phyloP scores from a whole-genome alignment of 2,113 vertebrate species.

The Parotia lawesii region DNA sequence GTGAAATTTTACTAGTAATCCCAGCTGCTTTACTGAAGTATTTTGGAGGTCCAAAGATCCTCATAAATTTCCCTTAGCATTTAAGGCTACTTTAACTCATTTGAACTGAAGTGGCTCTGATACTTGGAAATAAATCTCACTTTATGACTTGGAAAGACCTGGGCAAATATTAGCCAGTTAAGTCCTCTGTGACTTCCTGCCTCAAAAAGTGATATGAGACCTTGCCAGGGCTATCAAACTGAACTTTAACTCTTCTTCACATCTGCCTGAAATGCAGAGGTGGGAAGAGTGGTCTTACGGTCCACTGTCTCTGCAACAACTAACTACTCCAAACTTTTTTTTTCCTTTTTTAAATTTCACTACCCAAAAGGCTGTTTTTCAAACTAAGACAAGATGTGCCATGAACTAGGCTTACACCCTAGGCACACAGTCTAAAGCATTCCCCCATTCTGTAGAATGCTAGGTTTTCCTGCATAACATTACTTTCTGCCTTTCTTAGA shows the following conservation, averaged over 20 bases:
- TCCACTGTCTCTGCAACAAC: neutral
- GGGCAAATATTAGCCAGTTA: neutral
- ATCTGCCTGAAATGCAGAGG: neutral
- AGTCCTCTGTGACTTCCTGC: neutral
- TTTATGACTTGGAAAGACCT: neutral
- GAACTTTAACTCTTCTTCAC: neutral
- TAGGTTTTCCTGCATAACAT: fast-evolving
- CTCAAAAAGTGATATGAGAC: neutral
- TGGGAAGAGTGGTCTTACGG: neutral
- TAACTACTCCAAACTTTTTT: neutral
- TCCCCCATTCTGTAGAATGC: neutral
- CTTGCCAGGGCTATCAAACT: neutral
- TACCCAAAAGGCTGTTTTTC: neutral
- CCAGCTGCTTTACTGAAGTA: neutral
- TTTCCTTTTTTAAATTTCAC: neutral
- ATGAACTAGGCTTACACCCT: neutral
- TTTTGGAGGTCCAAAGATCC: neutral
- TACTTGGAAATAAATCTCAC: neutral
- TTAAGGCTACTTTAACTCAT: neutral
- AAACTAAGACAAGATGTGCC: neutral
- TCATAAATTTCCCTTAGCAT: neutral
- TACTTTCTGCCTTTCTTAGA: neutral
- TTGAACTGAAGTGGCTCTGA: neutral
- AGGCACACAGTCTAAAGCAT: neutral
- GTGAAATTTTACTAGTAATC: neutral